Conservation (phyloP, 2,888 invertebrate genomes). For the Nemoura dubitans region DNA sequence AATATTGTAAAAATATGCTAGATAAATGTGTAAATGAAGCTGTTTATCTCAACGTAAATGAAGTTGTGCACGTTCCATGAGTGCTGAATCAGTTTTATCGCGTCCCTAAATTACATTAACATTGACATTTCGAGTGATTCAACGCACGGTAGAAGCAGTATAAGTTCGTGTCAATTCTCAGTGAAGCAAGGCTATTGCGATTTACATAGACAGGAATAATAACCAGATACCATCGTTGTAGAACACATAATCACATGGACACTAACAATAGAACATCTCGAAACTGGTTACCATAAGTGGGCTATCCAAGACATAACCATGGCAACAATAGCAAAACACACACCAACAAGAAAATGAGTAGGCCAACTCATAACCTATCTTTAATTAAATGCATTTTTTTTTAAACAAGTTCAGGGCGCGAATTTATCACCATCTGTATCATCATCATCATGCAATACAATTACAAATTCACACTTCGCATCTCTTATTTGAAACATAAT, state of each 20-base stretch:
- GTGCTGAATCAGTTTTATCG: not conserved
- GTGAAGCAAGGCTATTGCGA: not conserved
- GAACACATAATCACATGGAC: not conserved
- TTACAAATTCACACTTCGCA: not conserved
- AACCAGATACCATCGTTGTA: not conserved
- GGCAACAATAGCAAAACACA: not conserved
- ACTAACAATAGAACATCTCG: slow-evolving; percentile 4
- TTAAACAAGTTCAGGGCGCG: not conserved
- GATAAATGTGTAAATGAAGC: not conserved
- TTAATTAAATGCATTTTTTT: not conserved
- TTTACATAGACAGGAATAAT: not conserved
- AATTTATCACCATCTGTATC: not conserved
- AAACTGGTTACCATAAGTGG: not conserved
- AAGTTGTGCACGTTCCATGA: not conserved
- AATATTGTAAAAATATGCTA: not conserved
- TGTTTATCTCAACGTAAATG: not conserved
- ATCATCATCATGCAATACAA: too few relatives aligned
- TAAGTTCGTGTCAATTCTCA: not conserved
- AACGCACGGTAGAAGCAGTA: not conserved
- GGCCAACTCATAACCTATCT: not conserved
- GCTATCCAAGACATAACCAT: not conserved
- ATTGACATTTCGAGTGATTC: slow-evolving; percentile 3
- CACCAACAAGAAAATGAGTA: not conserved
- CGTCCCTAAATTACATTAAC: not conserved
- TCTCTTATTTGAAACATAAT: not conserved